Conservation (phyloP, 2,888 invertebrate species). For the Dryococelus australis region DNA sequence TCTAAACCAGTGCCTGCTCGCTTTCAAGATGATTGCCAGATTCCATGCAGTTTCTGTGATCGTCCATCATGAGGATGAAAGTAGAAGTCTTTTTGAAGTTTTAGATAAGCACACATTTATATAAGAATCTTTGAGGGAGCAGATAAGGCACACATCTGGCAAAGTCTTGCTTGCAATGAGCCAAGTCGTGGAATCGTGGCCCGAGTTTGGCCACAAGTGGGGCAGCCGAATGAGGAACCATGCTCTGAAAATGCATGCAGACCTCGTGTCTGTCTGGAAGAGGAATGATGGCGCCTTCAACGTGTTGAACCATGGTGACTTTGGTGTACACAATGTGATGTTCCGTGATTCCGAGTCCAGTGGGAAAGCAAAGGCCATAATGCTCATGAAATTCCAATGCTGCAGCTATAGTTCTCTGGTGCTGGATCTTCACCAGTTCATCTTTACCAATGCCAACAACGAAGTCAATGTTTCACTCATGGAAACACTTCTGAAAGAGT, state of each 20-base stretch:
- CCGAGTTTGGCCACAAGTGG: not conserved
- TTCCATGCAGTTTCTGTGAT: not conserved
- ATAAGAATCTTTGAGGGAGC: not conserved
- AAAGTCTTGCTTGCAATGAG: not conserved
- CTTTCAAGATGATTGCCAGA: not conserved
- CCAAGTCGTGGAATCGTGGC: not conserved
- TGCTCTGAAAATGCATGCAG: not conserved
- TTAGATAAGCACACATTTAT: not conserved
- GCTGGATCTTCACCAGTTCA: too few relatives aligned
- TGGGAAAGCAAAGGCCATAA: not conserved
- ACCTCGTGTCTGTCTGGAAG: not conserved
- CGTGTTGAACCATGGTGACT: not conserved
- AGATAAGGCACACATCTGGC: too few relatives aligned
- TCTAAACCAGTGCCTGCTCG: not conserved
- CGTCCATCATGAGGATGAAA: not conserved
- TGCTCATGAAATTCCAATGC: not conserved
- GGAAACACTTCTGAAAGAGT: too few relatives aligned
- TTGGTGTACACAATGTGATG: not conserved
- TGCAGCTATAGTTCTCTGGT: not conserved
- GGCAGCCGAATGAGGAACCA: not conserved
- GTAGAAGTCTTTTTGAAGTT: not conserved
- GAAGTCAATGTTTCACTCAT: too few relatives aligned
- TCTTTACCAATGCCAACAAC: too few relatives aligned
- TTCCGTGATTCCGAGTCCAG: not conserved
- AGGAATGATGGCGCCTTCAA: not conserved